Base-by-base conservation (phyloP, 2,113 vertebrate species). In the Myiozetetes cayanensis region DNA sequence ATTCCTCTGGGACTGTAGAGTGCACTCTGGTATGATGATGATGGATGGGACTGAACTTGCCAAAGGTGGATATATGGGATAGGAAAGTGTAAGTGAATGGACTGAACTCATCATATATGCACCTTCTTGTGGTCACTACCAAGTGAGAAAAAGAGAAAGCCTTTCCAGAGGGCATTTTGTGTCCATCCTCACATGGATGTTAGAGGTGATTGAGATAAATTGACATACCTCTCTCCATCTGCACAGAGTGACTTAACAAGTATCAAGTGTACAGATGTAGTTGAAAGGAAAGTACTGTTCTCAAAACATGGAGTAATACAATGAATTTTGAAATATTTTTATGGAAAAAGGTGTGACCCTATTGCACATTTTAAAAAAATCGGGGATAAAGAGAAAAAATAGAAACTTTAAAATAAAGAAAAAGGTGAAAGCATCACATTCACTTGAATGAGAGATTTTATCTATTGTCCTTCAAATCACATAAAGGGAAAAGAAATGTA, bases 371-470 rank as follows among this genome's bases (percentile, higher is more conserved):
- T 12, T 39, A 52, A 56, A 85, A 68, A 94, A 93, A 92, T 25
- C 19, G 4, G 10, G 5, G 8, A 52, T 75, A 88, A 73, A 23
- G 30, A 59, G 61, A 58, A 94, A 92, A 93, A 95, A 78, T 24
- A 91, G 94, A 95, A 96, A 75, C 47, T 85, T 79, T 84, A 94
- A 96, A 79, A 55, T 44, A 22, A 89, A 59, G 39, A 46, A 87
- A 66, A 49, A 90, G 49, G 44, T 89, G 37, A 95, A 80, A 72
- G 28, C 28, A 24, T 73, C 53, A 58, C 31, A 9, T 41, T 74
- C 31, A 52, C 61, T 66, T 77, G 65, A 70, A 37, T 73, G 50
- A 49, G 43, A 90, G 22, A 37, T 79, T 96, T 94, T 92, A 19
- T 89, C 74, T 86, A 17, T 65, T 75, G 41, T 94, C 47, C 71